A percentile compares a stretch with the other conserved stretches of the same genome.
phyloP scores from a whole-genome alignment of 2,113 vertebrate species.

The Dromiciops gliroides region DNA sequence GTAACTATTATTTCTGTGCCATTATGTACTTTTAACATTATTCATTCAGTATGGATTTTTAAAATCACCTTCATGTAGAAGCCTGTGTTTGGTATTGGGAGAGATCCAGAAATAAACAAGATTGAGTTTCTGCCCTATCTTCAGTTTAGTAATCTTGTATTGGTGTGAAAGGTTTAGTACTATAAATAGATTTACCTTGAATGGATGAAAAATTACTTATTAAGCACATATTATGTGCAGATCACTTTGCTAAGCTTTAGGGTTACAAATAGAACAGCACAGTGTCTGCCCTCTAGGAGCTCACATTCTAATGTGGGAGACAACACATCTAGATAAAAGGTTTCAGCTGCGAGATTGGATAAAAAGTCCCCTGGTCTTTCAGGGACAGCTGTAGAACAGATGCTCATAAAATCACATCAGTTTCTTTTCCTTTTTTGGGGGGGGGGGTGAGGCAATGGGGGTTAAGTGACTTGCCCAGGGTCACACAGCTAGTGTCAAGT shows the following conservation, averaged over 20 bases:
- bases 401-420: background rate
- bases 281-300: background rate
- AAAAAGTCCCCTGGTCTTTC: background rate
- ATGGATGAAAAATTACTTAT: background rate
- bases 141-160: background rate
- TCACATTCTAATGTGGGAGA: background rate
- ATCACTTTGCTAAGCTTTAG: background rate
- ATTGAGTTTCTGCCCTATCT: background rate
- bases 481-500: no score
- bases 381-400: background rate
- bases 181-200: background rate
- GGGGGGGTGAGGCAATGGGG: no score
- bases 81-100: constrained; percentile 14
- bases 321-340: background rate
- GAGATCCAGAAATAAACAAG: constrained; percentile 32
- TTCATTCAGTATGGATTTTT: constrained; percentile 24
- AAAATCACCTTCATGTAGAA: constrained; percentile 31
- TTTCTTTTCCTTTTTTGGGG: no score
- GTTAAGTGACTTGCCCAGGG: no score
- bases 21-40: constrained; percentile 32
- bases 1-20: constrained; percentile 77
- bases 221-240: background rate
- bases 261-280: background rate
- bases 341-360: background rate
- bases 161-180: background rate